Evolutionary conservation across 2,113 vertebrate genomes (phyloP).

Genomic region (Burhinus oedicnemus): DNA sequence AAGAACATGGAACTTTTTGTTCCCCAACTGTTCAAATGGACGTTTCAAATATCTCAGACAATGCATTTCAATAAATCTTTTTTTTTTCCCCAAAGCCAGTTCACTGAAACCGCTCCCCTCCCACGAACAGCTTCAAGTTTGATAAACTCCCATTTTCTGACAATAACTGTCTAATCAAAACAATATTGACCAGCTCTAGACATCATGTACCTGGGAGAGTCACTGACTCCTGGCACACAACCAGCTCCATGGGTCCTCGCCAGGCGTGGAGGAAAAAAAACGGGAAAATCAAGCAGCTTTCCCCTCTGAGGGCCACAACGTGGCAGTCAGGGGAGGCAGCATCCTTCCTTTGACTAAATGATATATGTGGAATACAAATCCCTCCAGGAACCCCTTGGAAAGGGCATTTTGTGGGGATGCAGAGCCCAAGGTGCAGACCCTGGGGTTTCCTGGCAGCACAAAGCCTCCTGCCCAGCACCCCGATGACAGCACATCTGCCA

Average conservation of each 20-base stretch:
- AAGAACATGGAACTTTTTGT: background rate
- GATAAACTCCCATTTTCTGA: conserved; percentile 3
- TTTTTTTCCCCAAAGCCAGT: background rate
- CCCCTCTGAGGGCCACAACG: background rate
- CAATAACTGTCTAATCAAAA: background rate
- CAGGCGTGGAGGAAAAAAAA: background rate
- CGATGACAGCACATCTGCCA: background rate
- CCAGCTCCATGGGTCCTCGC: background rate
- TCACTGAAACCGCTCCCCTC: background rate
- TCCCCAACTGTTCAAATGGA: background rate
- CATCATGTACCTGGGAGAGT: background rate
- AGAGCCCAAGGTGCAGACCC: background rate
- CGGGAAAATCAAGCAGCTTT: background rate
- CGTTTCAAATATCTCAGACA: background rate
- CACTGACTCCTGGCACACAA: background rate
- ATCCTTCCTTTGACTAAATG: background rate
- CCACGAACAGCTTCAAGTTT: background rate
- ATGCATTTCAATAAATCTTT: background rate
- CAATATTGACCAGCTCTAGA: background rate
- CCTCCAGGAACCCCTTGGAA: background rate
- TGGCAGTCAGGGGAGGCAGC: background rate
- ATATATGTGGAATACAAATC: background rate
- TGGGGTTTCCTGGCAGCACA: background rate
- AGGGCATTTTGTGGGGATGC: background rate
- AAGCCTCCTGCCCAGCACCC: background rate